Base-by-base conservation (phyloP, 37 sponge, comb jelly and placozoan genomes). In the Ephydatia muelleri region DNA sequence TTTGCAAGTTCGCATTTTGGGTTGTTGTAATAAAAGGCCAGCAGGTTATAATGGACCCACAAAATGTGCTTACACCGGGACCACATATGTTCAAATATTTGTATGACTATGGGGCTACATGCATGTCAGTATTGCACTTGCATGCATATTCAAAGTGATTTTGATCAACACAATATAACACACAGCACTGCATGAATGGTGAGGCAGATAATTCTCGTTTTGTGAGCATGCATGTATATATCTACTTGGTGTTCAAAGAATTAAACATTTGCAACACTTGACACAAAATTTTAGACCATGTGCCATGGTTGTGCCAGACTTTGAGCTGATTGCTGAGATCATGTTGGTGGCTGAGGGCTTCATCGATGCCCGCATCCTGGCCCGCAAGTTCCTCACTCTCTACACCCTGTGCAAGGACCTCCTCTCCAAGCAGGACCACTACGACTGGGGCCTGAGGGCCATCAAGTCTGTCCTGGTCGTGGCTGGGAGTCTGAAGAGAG, bases 271-370 rank as follows among this genome's bases (percentile, higher is more conserved):
- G 6, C 43, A 43, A 27, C 1, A 2, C 0, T 68, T 16, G 36
- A 22, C 29, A 25, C 1, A 48, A 48, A 28, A 12, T n/a, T n/a
- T n/a, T 83, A 93, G 99, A 68, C 99, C 99, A 9, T 98, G 99
- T 91, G 99, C 99, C 75, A 98, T 98, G 99, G 99, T 98, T 65
- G 99, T 98, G 40, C 99, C 99, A 38, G 99, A 98, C 77, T 98
- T 96, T 91, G 97, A 96, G 77, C 85, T 98, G 68, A 98, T 98
- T 76, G 96, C 94, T 77, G 99, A 98, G 88, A 98, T 98, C 86
- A 98, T 98, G 99, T 93, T 98, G 92, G 97, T 98, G 69, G 97
- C 99, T 73, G 99, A 98, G 65, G 99, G 99, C 11, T 98, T 98
- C 82, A 80, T 96, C 28, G 95, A 98, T 5, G 99, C 97, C 35